These are phyloP conservation scores for Mesoligia furuncula DNA, from an alignment of 2,888 invertebrate genomes.

Conservation along the genomic window DNA sequence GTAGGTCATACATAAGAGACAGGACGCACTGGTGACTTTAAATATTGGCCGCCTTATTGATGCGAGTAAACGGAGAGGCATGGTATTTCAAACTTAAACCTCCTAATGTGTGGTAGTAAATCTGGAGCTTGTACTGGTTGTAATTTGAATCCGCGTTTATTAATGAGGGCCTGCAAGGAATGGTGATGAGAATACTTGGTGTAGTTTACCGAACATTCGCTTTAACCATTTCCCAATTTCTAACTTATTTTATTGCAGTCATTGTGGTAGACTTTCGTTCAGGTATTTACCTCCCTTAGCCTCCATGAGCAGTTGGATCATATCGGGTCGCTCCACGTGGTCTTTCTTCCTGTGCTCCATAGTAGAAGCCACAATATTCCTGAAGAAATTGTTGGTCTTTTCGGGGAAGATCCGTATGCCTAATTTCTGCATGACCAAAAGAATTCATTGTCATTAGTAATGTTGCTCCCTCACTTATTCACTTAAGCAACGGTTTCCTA, in stretches of 20 bases:
- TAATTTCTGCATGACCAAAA: slow-evolving; percentile 70
- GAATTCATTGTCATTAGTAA: background rate
- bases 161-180: background rate
- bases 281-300: slow-evolving; percentile 76
- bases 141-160: background rate
- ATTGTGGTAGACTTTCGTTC: background rate
- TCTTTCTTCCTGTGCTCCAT: slow-evolving; percentile 85
- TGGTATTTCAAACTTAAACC: background rate
- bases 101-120: background rate
- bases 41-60: background rate
- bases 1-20: background rate
- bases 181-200: background rate
- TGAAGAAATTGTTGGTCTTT: slow-evolving; percentile 72
- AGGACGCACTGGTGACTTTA: background rate
- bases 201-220: background rate
- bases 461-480: too few species aligned
- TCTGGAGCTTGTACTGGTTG: background rate
- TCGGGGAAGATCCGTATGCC: slow-evolving; percentile 70
- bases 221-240: background rate
- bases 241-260: background rate
- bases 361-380: slow-evolving; percentile 74
- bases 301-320: slow-evolving; percentile 90
- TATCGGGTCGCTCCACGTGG: slow-evolving; percentile 88
- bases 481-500: background rate
- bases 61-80: background rate